Conservation (phyloP, 2,888 invertebrate species). For the Rosalia funebris region DNA sequence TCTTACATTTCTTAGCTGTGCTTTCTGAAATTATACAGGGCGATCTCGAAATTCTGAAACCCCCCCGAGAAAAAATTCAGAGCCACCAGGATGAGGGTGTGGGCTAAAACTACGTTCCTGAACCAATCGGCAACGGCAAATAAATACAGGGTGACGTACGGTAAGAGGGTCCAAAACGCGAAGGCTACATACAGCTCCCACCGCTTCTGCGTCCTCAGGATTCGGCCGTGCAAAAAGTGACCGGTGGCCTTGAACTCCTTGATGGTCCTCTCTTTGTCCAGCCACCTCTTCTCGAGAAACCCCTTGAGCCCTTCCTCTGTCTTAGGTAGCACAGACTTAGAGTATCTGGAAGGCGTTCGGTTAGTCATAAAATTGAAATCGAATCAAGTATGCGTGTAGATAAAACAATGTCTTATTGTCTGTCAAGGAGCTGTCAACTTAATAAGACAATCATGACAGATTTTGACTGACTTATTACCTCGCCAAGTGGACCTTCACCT, state of each 20-base stretch:
- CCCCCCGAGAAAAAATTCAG: conserved; percentile 70
- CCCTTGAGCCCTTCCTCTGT: conserved; percentile 68
- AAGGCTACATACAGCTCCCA: conserved; percentile 68
- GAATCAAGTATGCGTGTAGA: too few species aligned
- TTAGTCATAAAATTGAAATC: too few species aligned
- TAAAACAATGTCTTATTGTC: too few species aligned
- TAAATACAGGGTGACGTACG: conserved; percentile 65
- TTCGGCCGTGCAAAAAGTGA: conserved; percentile 59
- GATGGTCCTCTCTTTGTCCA: conserved; percentile 72
- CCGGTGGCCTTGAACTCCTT: conserved; percentile 70
- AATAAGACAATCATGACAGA: too few species aligned
- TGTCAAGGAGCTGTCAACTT: too few species aligned
- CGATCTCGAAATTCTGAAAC: conserved; percentile 70
- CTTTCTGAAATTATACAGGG: conserved; percentile 43
- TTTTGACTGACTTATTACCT: too few species aligned
- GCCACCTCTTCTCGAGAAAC: conserved; percentile 76
- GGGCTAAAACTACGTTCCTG: conserved; percentile 68
- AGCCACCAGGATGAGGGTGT: conserved; percentile 67
- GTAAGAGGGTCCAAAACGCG: conserved; percentile 73
- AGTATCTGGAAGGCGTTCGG: conserved; percentile 70
- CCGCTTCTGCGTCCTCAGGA: conserved; percentile 55
- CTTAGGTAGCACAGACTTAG: conserved; percentile 69
- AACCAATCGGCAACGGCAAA: conserved; percentile 65
- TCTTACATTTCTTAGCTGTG: not conserved
- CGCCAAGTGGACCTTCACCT: conserved; percentile 81